Evolutionary conservation across 2,797 vertebrate genomes (phyloP), one percentile per base, ranked within the genome.

Genomic region (Acanthiza pusilla): DNA sequence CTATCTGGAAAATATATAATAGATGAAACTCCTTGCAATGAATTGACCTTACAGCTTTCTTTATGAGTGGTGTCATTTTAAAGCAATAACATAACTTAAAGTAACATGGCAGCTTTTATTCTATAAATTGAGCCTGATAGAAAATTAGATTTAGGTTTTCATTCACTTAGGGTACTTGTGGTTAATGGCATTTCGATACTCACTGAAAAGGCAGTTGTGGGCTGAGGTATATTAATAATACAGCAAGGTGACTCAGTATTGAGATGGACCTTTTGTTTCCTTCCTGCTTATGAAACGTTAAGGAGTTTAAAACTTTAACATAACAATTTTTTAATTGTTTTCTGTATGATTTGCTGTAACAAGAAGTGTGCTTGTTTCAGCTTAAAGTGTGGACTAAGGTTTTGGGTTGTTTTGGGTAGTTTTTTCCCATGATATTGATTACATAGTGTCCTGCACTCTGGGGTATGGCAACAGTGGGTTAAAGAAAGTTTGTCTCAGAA

Each of bases 61-160:
- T 92, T 91, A 50, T 77, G 48, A 66, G 20, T 19, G 29, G 38
- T 57, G 27, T 88, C 21, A 67, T 74, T 92, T 85, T 53, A 85
- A 89, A 96, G 86, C 66, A 72, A 63, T 94, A 92, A 23, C 36
- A 2, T 83, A 80, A 88, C 47, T 53, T 61, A 78, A 85, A 80
- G 78, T 77, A 68, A 87, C 53, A 36, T 30, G 75, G 78, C 32
- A 79, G 63, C 50, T 92, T 94, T 80, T 78, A 38, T 71, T 92
- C 76, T 57, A 12, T 78, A 62, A 84, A 66, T 36, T 86, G 57
- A 87, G 34, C 40, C 50, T 83, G 29, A 34, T 63, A 57, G 82
- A 91, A 94, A 87, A 77, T 88, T 54, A 66, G 66, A 76, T 89
- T 88, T 80, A 87, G 71, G 57, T 96, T 96, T 95, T 65, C 23